Evolutionary conservation across 2,888 invertebrate genomes (phyloP), one percentile per base, ranked within the genome.

Genomic region (Agonopterix subpropinquella): DNA sequence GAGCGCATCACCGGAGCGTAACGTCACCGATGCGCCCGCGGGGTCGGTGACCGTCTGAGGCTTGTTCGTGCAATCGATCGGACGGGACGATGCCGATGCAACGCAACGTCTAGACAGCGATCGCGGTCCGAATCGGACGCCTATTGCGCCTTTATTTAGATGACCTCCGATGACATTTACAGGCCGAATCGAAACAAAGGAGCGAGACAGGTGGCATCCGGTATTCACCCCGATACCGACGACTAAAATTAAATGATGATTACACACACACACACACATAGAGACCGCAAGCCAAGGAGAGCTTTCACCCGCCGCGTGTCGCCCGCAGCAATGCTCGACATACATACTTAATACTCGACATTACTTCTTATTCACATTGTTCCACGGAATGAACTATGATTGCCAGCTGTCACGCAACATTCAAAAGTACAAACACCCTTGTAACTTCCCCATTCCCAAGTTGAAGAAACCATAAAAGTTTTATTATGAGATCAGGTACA

Each of bases 21-120:
- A 85, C 87, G 87, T 88, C 87, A 87, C 81, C 85, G 86, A 87
- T 84, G 87, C 85, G 83, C 81, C 80, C 80, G 76, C 72, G 82
- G 80, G 87, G 86, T 87, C 86, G 80, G 74, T 68, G 87, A 85
- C 86, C 87, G 86, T 81, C 86, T 83, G 80, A 81, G 77, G 81
- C 77, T 75, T 67, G 77, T 75, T 77, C 84, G 80, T 80, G 78
- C 84, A 81, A 88, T 88, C 87, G 87, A 88, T 88, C 80, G 84
- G 79, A 78, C 87, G 80, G 81, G 82, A 84, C 85, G 84, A 80
- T 79, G 67, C 77, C 87, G 80, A 81, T 83, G 84, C 85, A 85
- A 80, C 79, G 67, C 77, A 79, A 76, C 79, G 87, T 87, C 87
- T 86, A 86, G 86, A 85, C 87, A 74, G 71, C 76, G 80, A 81